Evolutionary conservation across 2,888 invertebrate species (phyloP).

Genomic region (Hydriomena furcata): DNA sequence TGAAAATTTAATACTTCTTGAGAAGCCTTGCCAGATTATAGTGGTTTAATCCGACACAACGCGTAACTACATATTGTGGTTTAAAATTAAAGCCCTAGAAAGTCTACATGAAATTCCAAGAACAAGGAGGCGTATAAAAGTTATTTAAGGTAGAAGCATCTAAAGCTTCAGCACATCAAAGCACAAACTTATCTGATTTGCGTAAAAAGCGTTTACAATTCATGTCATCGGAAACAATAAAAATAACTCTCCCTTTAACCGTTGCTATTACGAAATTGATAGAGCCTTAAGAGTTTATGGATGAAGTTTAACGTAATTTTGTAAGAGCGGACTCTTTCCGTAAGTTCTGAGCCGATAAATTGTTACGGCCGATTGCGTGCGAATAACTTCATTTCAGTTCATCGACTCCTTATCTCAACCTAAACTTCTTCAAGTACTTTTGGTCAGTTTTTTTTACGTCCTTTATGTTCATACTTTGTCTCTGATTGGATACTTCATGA

Average conservation of each 20-base stretch:
- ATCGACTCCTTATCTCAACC: constrained; percentile 50
- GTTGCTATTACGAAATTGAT: constrained; percentile 22
- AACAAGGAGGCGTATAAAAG: neutral
- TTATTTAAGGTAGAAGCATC: neutral
- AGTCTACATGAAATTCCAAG: constrained; percentile 12
- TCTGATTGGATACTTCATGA: neutral
- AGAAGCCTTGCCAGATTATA: constrained; percentile 67
- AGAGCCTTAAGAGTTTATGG: constrained; percentile 46
- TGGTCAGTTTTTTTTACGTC: constrained; percentile 15
- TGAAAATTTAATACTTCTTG: constrained; percentile 61
- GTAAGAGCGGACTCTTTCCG: constrained; percentile 47
- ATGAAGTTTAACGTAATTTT: constrained; percentile 46
- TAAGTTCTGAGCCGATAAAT: constrained; percentile 62
- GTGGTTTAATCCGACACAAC: constrained; percentile 54
- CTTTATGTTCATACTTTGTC: neutral
- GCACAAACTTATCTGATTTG: constrained; percentile 8
- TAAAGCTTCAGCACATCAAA: neutral
- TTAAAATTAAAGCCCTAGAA: constrained; percentile 45
- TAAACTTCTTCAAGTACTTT: constrained; percentile 43
- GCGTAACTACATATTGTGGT: constrained; percentile 37
- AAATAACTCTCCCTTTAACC: constrained; percentile 8
- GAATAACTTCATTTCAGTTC: constrained; percentile 59
- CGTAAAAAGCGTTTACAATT: constrained; percentile 12
- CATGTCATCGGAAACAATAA: constrained; percentile 14
- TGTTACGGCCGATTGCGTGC: constrained; percentile 61